phyloP scores from a whole-genome alignment of 2,888 invertebrate species.

The Patella depressa region DNA sequence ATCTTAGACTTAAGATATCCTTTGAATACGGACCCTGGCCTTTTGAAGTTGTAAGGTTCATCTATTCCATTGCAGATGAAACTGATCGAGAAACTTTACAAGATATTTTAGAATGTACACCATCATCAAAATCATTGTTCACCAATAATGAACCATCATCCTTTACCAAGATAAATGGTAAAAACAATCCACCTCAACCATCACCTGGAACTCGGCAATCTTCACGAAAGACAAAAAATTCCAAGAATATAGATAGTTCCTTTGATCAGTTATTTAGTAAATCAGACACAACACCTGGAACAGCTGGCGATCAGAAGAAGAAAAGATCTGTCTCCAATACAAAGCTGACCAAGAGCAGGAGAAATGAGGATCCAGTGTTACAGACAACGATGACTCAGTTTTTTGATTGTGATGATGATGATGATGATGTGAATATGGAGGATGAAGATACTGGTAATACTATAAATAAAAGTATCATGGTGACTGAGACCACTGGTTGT shows the following conservation, averaged over 20 bases:
- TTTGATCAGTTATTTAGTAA: background rate
- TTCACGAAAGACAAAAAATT: background rate
- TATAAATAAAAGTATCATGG: background rate
- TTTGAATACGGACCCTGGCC: too few relatives aligned
- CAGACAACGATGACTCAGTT: slow-evolving; percentile 37
- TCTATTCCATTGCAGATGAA: background rate
- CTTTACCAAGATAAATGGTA: too few relatives aligned
- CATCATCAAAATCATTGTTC: background rate
- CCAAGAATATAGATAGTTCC: background rate
- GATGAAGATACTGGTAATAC: background rate
- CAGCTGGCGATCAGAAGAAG: background rate
- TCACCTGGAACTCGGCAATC: background rate
- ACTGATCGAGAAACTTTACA: background rate
- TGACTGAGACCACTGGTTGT: too few relatives aligned
- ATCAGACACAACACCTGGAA: background rate
- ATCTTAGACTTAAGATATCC: too few relatives aligned
- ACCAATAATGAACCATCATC: background rate
- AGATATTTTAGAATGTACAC: background rate
- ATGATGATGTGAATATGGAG: slow-evolving; percentile 10
- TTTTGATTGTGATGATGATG: slow-evolving; percentile 39
- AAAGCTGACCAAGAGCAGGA: background rate
- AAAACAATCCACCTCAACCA: background rate
- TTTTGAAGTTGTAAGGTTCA: background rate
- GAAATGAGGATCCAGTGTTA: background rate
- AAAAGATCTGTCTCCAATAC: background rate